Base-by-base conservation (phyloP, 2,888 invertebrate species). In the Lithosia quadra region DNA sequence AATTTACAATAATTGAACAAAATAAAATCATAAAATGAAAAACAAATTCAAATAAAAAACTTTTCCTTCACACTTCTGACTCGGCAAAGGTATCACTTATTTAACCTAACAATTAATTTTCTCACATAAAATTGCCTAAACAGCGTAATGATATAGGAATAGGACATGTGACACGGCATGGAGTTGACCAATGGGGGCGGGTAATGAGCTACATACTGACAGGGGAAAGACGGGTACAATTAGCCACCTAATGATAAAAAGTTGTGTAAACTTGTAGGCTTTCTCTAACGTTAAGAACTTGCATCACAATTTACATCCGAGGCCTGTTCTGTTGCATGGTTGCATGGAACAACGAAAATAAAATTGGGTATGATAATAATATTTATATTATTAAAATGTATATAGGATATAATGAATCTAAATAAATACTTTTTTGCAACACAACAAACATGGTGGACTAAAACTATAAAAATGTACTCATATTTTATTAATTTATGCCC, bases 131-230 rank as follows among this genome's bases (percentile, higher is more conserved):
- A 55, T 55, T 60, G 33, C 60, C 15, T 24, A 49, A 18, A 49
- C 15, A 56, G 36, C 18, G 18, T 57, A 65, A 68, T 68, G 56
- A 28, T 63, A 68, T 68, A 60, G 11, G n/a, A 33, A 68, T 68
- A 60, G 11, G n/a, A 33, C 33, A 43, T 62, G 36, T 69, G 49
- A 28, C 61, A 8, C 63, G 57, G 49, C 62, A 53, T 34, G 24
- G 4, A 56, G 62, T 66, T 66, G 55, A 39, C 21, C 13, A 61
- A 67, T 43, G 7, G 60, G 28, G 66, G 60, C 59, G 66, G 63
- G 56, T 21, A 18, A 49, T 10, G 9, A 34, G 33, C 5, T 21
- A 21, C 62, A 34, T n/a, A 63, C 53, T 56, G 69, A 62, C 65
- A 15, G 34, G 33, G 43, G 36, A 22, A 28, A 65, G 33, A 57